Conservation (phyloP, 2,797 vertebrate species). For the Protosalanx chinensis region DNA sequence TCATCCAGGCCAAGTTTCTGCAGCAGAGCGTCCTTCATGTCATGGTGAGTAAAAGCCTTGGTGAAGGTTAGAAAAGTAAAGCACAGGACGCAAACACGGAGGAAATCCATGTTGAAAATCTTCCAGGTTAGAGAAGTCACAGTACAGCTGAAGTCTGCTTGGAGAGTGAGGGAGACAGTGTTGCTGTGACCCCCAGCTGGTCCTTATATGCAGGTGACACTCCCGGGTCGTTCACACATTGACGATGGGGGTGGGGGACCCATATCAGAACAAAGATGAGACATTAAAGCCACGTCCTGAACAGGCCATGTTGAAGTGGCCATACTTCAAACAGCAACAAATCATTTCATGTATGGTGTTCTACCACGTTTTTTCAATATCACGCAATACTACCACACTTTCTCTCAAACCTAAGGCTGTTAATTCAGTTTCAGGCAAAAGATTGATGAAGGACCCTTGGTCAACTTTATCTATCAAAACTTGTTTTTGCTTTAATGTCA, state of each 20-base stretch:
- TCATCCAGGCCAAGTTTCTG: constrained; percentile 78
- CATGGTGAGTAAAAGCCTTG: constrained; percentile 72
- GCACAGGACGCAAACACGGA: constrained; percentile 62
- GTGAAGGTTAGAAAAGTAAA: constrained; percentile 45
- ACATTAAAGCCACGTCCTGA: constrained; percentile 73
- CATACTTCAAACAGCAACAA: constrained; percentile 73
- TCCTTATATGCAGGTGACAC: constrained; percentile 69
- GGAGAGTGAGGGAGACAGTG: constrained; percentile 44
- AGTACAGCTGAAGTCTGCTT: constrained; percentile 37
- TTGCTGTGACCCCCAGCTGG: constrained; percentile 47
- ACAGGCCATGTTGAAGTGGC: constrained; percentile 74
- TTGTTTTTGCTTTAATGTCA: not conserved
- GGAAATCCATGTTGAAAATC: constrained; percentile 61
- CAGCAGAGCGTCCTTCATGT: constrained; percentile 78
- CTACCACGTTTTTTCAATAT: constrained; percentile 18
- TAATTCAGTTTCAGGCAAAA: no score
- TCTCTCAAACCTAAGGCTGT: no score
- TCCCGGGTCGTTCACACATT: constrained; percentile 73
- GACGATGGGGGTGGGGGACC: constrained; percentile 66
- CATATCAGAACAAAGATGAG: constrained; percentile 74
- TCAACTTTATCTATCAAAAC: not conserved
- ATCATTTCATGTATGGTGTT: constrained; percentile 46
- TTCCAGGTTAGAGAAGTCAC: not conserved
- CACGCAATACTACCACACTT: not conserved
- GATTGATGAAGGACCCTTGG: no score